Evolutionary conservation across 1,140 invertebrate genomes (phyloP).

Genomic region (Formica exsecta): DNA sequence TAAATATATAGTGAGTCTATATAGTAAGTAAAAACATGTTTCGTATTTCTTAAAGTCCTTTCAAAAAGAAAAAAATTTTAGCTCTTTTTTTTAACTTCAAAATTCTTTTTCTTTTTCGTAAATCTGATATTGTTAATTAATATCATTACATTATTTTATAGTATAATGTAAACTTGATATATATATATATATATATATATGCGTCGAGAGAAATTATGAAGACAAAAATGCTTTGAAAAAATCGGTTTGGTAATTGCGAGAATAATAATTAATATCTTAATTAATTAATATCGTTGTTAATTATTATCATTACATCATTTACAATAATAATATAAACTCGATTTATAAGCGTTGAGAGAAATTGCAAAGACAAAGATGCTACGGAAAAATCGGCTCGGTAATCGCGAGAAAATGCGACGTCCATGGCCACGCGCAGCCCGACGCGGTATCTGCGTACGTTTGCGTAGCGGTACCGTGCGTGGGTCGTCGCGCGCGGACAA

Average conservation of each 20-base stretch:
- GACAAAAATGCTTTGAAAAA: neutral
- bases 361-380: neutral
- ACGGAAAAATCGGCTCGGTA: neutral
- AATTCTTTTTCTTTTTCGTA: neutral
- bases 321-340: no score
- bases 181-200: no score
- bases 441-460: constrained; percentile 68
- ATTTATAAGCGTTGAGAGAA: neutral
- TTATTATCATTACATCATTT: no score
- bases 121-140: neutral
- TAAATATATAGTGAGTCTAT: no score
- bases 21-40: neutral
- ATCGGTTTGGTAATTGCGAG: neutral
- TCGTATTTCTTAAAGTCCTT: neutral
- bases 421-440: neutral
- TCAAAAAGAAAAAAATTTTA: neutral
- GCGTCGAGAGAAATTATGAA: neutral
- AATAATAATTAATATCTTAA: neutral
- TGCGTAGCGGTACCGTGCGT: constrained; percentile 80
- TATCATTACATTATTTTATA: neutral
- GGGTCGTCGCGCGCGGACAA: constrained; percentile 69
- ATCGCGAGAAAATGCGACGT: constrained; percentile 21
- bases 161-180: neutral
- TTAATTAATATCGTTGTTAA: no score
- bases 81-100: neutral